These are phyloP conservation scores for Pheosia gnoma DNA, from an alignment of 2,888 invertebrate species.

Conservation along the genomic window DNA sequence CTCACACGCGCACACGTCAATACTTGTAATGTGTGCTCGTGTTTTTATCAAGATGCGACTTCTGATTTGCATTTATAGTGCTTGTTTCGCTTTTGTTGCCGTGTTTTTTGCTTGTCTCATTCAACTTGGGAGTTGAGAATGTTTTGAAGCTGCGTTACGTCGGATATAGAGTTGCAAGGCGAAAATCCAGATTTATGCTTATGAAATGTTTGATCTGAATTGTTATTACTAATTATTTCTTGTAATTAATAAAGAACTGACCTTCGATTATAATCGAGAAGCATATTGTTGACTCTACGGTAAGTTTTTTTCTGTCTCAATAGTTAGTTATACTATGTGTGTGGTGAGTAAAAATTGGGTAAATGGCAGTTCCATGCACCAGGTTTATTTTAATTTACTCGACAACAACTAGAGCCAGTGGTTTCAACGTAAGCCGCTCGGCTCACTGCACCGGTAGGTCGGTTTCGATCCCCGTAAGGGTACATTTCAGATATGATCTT, in stretches of 20 bases:
- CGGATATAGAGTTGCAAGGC: background rate
- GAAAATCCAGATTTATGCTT: background rate
- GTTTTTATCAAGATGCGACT: slow-evolving; percentile 2
- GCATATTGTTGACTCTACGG: no score
- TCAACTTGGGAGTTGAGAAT: background rate
- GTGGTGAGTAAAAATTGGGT: no score
- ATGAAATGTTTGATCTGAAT: background rate
- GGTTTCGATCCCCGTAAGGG: no score
- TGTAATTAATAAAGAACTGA: background rate
- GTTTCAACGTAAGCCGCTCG: no score
- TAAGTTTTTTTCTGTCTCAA: no score
- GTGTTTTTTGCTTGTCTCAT: background rate
- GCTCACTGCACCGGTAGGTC: no score
- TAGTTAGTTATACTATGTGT: no score
- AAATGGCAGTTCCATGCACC: no score
- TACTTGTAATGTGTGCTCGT: background rate
- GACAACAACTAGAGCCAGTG: no score
- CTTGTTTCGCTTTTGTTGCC: background rate
- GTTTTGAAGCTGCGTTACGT: background rate
- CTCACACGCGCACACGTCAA: background rate
- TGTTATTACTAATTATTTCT: background rate
- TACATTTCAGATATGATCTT: no score
- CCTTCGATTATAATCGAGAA: no score
- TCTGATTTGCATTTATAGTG: slow-evolving; percentile 6
- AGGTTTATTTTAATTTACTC: no score